Evolutionary conservation across 1,140 invertebrate species (phyloP).

Genomic region (Drosophila arizonae): DNA sequence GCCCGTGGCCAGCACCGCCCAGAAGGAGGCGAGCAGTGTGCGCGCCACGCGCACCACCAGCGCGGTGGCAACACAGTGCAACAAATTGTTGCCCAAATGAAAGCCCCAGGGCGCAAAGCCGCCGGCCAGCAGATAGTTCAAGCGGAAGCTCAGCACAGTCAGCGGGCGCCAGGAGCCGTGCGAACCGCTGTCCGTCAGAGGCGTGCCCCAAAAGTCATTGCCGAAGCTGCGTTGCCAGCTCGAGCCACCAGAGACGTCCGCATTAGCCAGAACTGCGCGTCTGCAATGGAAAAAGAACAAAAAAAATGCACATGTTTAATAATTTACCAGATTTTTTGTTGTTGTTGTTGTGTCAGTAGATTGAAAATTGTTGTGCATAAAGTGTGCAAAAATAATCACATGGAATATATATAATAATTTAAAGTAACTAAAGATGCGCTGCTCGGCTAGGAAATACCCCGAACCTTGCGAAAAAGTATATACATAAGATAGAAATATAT

Average conservation of each 20-base stretch:
- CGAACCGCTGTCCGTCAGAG: slow-evolving; percentile 91
- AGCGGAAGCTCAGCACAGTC: slow-evolving; percentile 95
- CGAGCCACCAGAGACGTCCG: slow-evolving; percentile 88
- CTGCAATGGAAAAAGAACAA: slow-evolving; percentile 84
- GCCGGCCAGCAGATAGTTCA: slow-evolving; percentile 94
- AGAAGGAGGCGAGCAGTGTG: slow-evolving; percentile 86
- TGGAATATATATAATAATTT: too few species aligned
- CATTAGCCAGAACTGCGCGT: slow-evolving; percentile 94
- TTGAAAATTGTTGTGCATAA: too few species aligned
- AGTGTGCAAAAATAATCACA: too few species aligned
- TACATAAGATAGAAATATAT: too few species aligned
- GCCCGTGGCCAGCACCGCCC: slow-evolving; percentile 90
- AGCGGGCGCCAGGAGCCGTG: slow-evolving; percentile 97
- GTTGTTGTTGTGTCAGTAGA: too few species aligned
- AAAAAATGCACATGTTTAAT: neutral
- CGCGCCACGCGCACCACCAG: slow-evolving; percentile 90
- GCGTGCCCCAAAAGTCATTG: slow-evolving; percentile 97
- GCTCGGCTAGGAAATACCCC: too few species aligned
- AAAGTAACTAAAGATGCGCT: too few species aligned
- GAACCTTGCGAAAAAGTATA: too few species aligned
- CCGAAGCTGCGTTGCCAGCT: slow-evolving; percentile 88
- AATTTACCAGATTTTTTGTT: neutral
- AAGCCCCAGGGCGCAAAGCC: slow-evolving; percentile 95
- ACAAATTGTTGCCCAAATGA: slow-evolving; percentile 94
- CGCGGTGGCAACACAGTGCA: slow-evolving; percentile 91